A percentile compares a stretch with the other conserved stretches of the same genome.
phyloP scores from a whole-genome alignment of 1,140 invertebrate genomes.

The Melanaphis sacchari region DNA sequence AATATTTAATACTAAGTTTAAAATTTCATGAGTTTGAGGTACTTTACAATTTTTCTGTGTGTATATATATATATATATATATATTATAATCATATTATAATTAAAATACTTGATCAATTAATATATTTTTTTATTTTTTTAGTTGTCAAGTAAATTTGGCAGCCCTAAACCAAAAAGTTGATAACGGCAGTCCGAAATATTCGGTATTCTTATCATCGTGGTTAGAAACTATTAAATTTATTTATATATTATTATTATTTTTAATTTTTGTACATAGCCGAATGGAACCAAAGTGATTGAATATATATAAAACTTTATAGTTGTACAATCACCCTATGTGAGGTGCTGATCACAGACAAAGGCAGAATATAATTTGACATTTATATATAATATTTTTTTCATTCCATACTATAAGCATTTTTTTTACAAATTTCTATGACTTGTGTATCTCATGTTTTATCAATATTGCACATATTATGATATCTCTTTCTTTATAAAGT shows the following conservation, averaged over 20 bases:
- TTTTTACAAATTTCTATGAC: background rate
- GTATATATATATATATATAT: too few species aligned
- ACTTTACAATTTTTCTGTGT: background rate
- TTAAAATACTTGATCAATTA: background rate
- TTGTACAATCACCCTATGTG: constrained; percentile 45
- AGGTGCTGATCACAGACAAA: constrained; percentile 45
- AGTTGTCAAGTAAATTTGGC: constrained; percentile 56
- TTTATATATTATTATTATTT: constrained; percentile 49
- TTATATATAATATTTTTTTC: constrained; percentile 1
- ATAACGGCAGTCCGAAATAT: constrained; percentile 41
- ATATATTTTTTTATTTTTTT: background rate
- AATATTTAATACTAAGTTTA: background rate
- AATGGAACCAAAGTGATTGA: constrained; percentile 53
- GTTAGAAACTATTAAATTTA: constrained; percentile 56
- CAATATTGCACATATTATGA: background rate
- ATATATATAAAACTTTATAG: constrained; percentile 35
- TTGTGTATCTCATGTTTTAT: background rate
- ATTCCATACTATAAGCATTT: constrained; percentile 24
- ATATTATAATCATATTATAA: too few species aligned
- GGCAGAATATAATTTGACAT: constrained; percentile 40
- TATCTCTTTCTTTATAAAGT: constrained; percentile 17
- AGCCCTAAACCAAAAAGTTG: constrained; percentile 52
- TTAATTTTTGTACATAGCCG: constrained; percentile 48
- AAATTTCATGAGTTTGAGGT: background rate
- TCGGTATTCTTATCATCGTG: constrained; percentile 43